phyloP scores from a whole-genome alignment of 1,140 invertebrate genomes.

The Aphaenogaster rudis region DNA sequence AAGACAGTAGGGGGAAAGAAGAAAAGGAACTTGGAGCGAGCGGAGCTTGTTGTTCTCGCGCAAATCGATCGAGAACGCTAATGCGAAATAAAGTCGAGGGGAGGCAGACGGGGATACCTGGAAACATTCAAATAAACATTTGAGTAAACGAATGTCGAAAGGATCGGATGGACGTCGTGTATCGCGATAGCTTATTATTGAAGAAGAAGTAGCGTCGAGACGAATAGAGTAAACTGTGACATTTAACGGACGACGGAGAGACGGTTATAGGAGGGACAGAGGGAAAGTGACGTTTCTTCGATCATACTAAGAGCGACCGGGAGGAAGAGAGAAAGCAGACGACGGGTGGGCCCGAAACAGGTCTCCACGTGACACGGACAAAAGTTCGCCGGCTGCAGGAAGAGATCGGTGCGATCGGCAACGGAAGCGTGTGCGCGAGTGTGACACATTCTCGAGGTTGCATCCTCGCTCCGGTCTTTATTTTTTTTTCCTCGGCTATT shows the following conservation, averaged over 20 bases:
- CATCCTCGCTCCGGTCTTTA: background rate
- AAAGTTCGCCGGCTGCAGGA: constrained; percentile 19
- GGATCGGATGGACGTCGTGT: background rate
- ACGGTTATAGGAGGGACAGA: constrained; percentile 5
- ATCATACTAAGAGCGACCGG: constrained; percentile 11
- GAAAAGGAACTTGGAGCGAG: constrained; percentile 7
- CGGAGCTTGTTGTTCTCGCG: constrained; percentile 16
- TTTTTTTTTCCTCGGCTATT: background rate
- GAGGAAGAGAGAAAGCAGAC: constrained; percentile 48
- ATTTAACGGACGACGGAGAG: background rate
- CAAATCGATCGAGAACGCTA: constrained; percentile 25
- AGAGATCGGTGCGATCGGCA: constrained; percentile 3
- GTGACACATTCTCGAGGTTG: constrained; percentile 43
- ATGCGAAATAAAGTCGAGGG: background rate
- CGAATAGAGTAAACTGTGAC: background rate
- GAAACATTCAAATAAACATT: constrained; percentile 24
- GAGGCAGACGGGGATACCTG: background rate
- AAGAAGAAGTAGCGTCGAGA: background rate
- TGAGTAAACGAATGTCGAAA: background rate
- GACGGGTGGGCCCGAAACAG: constrained; percentile 32
- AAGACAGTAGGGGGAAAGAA: constrained; percentile 19
- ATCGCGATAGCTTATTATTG: constrained; percentile 1
- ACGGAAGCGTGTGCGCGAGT: constrained; percentile 37
- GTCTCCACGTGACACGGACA: constrained; percentile 38
- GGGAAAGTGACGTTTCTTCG: constrained; percentile 58